Conservation (phyloP, 2,888 invertebrate genomes). For the Dicyrtoma fusca region DNA sequence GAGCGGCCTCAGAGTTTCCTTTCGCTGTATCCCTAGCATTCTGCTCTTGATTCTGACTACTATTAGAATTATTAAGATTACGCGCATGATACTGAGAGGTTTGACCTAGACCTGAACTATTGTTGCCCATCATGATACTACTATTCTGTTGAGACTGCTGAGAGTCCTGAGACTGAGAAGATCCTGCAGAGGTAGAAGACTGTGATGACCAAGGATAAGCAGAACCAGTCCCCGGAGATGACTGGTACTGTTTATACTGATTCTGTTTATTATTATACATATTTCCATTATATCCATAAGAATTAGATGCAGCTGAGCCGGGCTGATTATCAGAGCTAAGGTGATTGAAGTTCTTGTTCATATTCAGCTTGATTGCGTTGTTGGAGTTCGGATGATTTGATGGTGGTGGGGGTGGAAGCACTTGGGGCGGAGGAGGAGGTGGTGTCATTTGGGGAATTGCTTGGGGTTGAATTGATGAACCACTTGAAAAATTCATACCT, state of each 20-base stretch:
- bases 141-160: not conserved
- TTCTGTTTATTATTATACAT: slow-evolving; percentile 16
- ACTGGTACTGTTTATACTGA: slow-evolving; percentile 22
- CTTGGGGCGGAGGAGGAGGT: slow-evolving; percentile 1
- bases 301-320: slow-evolving; percentile 3
- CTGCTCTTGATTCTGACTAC: slow-evolving; percentile 12
- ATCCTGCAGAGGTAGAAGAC: not conserved
- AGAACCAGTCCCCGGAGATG: slow-evolving; percentile 10
- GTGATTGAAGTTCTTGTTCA: slow-evolving; percentile 21
- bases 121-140: slow-evolving; percentile 1
- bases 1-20: slow-evolving; percentile 19
- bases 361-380: too few relatives aligned
- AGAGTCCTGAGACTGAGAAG: slow-evolving; percentile 15
- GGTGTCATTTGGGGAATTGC: slow-evolving; percentile 40
- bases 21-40: not conserved
- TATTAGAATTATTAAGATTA: slow-evolving; percentile 25
- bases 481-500: slow-evolving; percentile 53
- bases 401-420: not conserved
- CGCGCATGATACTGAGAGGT: slow-evolving; percentile 6
- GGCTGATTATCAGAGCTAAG: slow-evolving; percentile 16
- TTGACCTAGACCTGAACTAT: slow-evolving; percentile 4
- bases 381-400: not conserved
- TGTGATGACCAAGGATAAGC: slow-evolving; percentile 15
- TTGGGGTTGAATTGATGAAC: slow-evolving; percentile 47
- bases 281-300: slow-evolving; percentile 10